phyloP scores from a whole-genome alignment of 2,113 vertebrate species.

The Climacteris rufus region DNA sequence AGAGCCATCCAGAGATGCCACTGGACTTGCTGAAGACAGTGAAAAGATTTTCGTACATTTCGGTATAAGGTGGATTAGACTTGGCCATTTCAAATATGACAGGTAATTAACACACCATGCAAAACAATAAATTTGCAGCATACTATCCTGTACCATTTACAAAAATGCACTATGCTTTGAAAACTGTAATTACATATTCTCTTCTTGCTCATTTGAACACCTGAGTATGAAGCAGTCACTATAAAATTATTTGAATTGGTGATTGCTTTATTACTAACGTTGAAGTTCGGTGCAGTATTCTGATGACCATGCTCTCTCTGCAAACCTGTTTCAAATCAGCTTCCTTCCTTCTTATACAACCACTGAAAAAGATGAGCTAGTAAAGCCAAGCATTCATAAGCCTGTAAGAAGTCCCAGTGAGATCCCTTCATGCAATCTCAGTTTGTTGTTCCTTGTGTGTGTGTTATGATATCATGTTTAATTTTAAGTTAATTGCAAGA shows the following conservation, averaged over 20 bases:
- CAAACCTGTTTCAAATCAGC: not conserved
- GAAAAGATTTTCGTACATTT: not conserved
- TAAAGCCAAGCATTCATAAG: not conserved
- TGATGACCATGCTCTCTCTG: not conserved
- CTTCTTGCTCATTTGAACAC: not conserved
- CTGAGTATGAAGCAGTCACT: not conserved
- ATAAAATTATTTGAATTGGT: not conserved
- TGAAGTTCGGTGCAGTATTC: not conserved
- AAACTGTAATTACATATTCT: not conserved
- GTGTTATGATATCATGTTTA: not conserved
- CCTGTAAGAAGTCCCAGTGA: not conserved
- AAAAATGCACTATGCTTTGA: not conserved
- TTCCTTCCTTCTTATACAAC: not conserved
- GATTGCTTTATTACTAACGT: not conserved
- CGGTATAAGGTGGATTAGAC: not conserved
- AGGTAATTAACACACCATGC: not conserved
- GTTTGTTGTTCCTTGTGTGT: not conserved
- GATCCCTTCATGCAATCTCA: not conserved
- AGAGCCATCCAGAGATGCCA: not conserved
- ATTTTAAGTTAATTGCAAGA: not conserved
- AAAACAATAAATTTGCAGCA: not conserved
- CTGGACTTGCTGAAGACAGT: not conserved
- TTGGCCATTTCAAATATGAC: not conserved
- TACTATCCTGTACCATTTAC: not conserved
- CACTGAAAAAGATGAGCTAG: not conserved